phyloP scores from a whole-genome alignment of 2,797 vertebrate genomes.

The Clarias fuscus region DNA sequence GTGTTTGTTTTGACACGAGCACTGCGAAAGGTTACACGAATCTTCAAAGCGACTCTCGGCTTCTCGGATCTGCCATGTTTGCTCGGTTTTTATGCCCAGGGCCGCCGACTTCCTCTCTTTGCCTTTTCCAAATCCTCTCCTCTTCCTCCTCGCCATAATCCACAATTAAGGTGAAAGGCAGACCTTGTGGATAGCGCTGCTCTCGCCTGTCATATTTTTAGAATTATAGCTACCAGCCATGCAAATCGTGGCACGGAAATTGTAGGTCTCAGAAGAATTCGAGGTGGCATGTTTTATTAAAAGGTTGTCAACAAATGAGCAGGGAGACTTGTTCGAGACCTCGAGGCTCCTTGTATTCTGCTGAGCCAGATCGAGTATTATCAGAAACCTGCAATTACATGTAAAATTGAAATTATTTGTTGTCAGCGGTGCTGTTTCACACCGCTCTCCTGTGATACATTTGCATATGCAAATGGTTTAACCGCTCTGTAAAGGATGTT shows the following conservation, averaged over 20 bases:
- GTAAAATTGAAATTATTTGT: constrained; percentile 54
- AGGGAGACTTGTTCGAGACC: constrained; percentile 55
- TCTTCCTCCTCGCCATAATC: constrained; percentile 53
- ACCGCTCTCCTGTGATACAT: constrained; percentile 38
- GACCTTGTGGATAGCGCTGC: constrained; percentile 45
- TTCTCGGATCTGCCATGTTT: constrained; percentile 41
- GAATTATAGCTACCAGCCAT: constrained; percentile 52
- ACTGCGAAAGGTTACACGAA: constrained; percentile 44
- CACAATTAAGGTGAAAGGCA: constrained; percentile 59
- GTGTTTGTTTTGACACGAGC: constrained; percentile 45
- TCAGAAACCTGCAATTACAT: constrained; percentile 54
- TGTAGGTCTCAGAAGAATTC: constrained; percentile 56
- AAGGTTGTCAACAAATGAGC: constrained; percentile 61
- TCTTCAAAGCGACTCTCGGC: constrained; percentile 56
- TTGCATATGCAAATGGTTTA: constrained; percentile 46
- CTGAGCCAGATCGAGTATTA: constrained; percentile 57
- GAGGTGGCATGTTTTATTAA: constrained; percentile 64
- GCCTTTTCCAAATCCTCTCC: constrained; percentile 19
- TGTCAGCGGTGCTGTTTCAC: constrained; percentile 50
- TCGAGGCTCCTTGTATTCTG: constrained; percentile 58
- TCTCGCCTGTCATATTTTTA: constrained; percentile 56
- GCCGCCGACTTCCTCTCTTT: constrained; percentile 29
- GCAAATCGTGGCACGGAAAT: constrained; percentile 51
- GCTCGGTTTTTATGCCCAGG: constrained; percentile 38
- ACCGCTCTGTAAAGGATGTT: constrained; percentile 41